These are phyloP conservation scores for Xenopus petersii DNA, from an alignment of 2,797 vertebrate genomes.

Conservation along the genomic window DNA sequence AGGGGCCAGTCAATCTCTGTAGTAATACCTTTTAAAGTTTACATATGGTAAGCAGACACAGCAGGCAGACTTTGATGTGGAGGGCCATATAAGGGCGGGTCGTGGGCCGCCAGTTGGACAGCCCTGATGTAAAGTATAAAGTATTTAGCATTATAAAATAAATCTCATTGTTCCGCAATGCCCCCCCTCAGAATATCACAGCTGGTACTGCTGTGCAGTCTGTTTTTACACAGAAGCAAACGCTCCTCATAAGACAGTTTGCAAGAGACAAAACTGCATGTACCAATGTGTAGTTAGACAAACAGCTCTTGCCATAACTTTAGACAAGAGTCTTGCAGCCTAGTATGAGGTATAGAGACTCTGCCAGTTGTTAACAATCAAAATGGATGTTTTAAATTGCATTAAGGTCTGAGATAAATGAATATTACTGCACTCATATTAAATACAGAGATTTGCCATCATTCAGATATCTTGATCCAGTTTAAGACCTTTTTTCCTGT, in stretches of 20 bases:
- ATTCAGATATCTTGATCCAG: no score
- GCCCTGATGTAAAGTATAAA: no score
- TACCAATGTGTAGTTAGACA: constrained; percentile 60
- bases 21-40: no score
- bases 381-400: constrained; percentile 4
- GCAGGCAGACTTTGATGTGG: no score
- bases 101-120: no score
- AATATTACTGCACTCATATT: no score
- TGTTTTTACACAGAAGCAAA: constrained; percentile 57
- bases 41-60: no score
- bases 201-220: constrained; percentile 58
- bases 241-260: constrained; percentile 60
- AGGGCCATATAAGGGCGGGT: no score
- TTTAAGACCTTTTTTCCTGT: no score
- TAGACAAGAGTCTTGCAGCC: constrained; percentile 33
- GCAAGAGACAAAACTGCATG: constrained; percentile 57
- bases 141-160: constrained; percentile 2
- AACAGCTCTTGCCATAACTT: constrained; percentile 58
- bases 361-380: constrained; percentile 14
- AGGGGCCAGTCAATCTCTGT: no score
- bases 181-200: constrained; percentile 58
- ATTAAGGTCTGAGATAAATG: no score
- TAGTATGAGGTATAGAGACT: constrained; percentile 12
- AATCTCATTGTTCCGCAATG: constrained; percentile 10
- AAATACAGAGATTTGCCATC: no score